Evolutionary conservation across 2,113 vertebrate species (phyloP), one percentile per base, ranked within the genome.

Genomic region (Callorhinus ursinus): DNA sequence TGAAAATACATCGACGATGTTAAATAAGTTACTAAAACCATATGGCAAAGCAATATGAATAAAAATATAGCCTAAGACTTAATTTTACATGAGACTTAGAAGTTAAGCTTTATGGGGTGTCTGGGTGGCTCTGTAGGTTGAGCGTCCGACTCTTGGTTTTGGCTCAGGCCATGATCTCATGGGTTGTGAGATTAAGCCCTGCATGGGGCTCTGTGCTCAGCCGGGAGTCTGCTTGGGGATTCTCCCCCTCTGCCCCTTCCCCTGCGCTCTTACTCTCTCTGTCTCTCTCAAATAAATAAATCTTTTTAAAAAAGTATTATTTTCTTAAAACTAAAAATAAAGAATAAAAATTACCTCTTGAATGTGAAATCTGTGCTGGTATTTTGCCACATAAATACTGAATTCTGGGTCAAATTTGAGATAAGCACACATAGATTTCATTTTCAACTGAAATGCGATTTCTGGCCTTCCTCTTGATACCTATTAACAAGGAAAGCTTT

Each of bases 321-420:
- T 74, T 87, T 71, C 61, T 13, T 33, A 59, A 65, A 72, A 49
- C 10, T 16, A 46, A 74, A 93, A 86, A 22, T 81, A 39, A 96
- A 87, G 46, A 77, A 90, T 96, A 65, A 77, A 84, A 79, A 80
- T 88, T 91, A 93, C 49, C 79, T 88, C 14, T 88, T 88, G 63
- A 72, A 0, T 65, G 53, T 95, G 42, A 90, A 87, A 95, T 51
- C 10, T 69, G 4, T 69, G 28, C 81, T 95, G 95, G 7, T 88
- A 42, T 91, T 96, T 95, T 93, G 46, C 46, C 61, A 87, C 26
- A 19, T 53, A 87, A 72, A 81, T 42, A 67, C 46, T 89, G 57
- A 88, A 9, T 91, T 93, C 87, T 59, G 59, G 67, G 79, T 88
- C 19, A 83, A 39, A 93, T 49, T 81, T 81, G 46, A 88, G 82